Conservation (phyloP, 2,888 invertebrate species). For the Hyposoter didymator region DNA sequence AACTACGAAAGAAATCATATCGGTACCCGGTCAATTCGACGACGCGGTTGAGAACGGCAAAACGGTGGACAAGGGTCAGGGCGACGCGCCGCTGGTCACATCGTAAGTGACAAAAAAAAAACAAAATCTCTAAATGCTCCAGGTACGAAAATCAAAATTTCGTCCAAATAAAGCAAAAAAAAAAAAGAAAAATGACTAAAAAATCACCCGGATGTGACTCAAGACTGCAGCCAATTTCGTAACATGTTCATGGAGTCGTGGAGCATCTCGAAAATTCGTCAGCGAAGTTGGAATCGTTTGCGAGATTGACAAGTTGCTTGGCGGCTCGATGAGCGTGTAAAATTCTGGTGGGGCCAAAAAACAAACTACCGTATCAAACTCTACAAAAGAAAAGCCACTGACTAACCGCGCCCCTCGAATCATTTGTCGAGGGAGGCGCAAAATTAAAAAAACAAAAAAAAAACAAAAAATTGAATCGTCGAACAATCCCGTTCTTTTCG, state of each 20-base stretch:
- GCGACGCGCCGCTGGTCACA: conserved; percentile 76
- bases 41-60: conserved; percentile 78
- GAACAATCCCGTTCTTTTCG: conserved; percentile 68
- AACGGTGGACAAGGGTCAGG: conserved; percentile 79
- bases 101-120: conserved; percentile 68
- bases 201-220: conserved; percentile 78
- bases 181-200: conserved; percentile 54
- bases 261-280: conserved; percentile 69
- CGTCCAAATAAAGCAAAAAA: conserved; percentile 49
- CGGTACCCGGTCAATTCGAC: conserved; percentile 79
- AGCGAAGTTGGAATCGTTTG: neutral
- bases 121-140: neutral
- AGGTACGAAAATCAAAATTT: conserved; percentile 8
- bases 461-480: conserved; percentile 58
- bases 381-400: conserved; percentile 61
- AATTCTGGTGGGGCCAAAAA: conserved; percentile 82
- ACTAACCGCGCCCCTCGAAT: conserved; percentile 41
- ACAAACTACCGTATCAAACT: conserved; percentile 70
- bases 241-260: conserved; percentile 75
- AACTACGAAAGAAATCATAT: conserved; percentile 75
- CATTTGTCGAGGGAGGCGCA: conserved; percentile 26
- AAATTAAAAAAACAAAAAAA: conserved; percentile 27
- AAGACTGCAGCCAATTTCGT: conserved; percentile 82
- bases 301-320: conserved; percentile 64
- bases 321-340: conserved; percentile 75